Conservation (phyloP, 2,113 vertebrate genomes). For the Limnothrissa miodon region DNA sequence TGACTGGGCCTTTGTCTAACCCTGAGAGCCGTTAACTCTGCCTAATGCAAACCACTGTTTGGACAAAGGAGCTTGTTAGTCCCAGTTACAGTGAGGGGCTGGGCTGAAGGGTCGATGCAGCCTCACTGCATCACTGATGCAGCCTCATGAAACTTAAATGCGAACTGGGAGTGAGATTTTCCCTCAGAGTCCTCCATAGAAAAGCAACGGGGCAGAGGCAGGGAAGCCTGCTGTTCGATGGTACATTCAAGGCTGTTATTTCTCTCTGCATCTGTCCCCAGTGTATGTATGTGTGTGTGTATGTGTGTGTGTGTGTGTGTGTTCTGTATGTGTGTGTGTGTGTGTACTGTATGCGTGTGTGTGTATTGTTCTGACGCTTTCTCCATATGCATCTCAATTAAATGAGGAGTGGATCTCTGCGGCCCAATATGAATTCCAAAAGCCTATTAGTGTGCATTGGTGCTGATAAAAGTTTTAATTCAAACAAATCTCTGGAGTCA, state of each 20-base stretch:
- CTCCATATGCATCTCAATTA: not conserved
- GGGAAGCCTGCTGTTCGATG: not conserved
- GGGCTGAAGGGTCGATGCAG: not conserved
- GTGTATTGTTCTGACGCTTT: not conserved
- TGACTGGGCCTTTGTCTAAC: constrained; percentile 12
- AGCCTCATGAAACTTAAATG: not conserved
- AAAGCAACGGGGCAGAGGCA: not conserved
- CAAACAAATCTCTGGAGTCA: not conserved
- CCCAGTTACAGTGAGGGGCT: not conserved
- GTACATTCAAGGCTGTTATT: not conserved
- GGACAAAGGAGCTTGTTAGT: not conserved
- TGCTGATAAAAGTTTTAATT: not conserved
- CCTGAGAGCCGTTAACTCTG: not conserved
- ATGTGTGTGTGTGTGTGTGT: constrained; percentile 1
- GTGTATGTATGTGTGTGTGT: not conserved
- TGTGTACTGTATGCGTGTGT: not conserved
- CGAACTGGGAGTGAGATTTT: not conserved
- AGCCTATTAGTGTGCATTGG: constrained; percentile 15
- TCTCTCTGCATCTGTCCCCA: not conserved
- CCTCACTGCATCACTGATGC: not conserved
- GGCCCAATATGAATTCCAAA: not conserved
- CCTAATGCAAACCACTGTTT: not conserved
- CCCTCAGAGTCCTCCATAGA: not conserved
- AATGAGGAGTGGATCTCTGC: not conserved
- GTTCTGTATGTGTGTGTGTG: too few relatives aligned